These are phyloP conservation scores for Tachina lurida DNA, from an alignment of 2,888 invertebrate genomes.

Conservation along the genomic window DNA sequence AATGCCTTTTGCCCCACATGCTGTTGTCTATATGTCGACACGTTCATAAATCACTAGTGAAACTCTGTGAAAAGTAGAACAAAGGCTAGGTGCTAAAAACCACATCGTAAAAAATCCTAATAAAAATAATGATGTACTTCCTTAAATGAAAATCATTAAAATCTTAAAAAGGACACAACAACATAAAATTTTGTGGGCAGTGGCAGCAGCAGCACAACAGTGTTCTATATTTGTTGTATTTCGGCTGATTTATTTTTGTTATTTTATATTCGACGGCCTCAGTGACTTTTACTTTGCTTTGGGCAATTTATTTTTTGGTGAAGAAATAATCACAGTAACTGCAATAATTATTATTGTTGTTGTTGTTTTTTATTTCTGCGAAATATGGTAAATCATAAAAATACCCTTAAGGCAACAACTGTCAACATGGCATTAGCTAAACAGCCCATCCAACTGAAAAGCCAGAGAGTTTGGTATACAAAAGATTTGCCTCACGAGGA, in stretches of 20 bases:
- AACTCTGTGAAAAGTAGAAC: slow-evolving; percentile 1
- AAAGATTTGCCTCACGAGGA: neutral
- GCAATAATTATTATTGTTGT: slow-evolving; percentile 29
- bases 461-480: slow-evolving; percentile 8
- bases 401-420: slow-evolving; percentile 63
- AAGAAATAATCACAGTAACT: slow-evolving; percentile 12
- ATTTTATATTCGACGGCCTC: slow-evolving; percentile 31
- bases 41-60: slow-evolving; percentile 54
- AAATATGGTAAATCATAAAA: slow-evolving; percentile 63
- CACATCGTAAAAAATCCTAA: slow-evolving; percentile 59
- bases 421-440: slow-evolving; percentile 69
- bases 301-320: slow-evolving; percentile 3
- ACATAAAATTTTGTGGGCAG: slow-evolving; percentile 60
- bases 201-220: slow-evolving; percentile 25
- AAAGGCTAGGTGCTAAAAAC: slow-evolving; percentile 66
- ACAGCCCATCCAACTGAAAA: slow-evolving; percentile 17
- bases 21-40: neutral
- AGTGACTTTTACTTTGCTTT: slow-evolving; percentile 19
- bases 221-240: slow-evolving; percentile 1
- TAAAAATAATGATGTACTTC: slow-evolving; percentile 67
- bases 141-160: slow-evolving; percentile 67
- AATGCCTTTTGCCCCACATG: neutral
- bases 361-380: slow-evolving; percentile 22
- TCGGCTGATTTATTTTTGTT: neutral
- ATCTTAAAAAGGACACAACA: slow-evolving; percentile 32